These are phyloP conservation scores for Pollicipes pollicipes DNA, from an alignment of 1,140 invertebrate species.

Conservation along the genomic window DNA sequence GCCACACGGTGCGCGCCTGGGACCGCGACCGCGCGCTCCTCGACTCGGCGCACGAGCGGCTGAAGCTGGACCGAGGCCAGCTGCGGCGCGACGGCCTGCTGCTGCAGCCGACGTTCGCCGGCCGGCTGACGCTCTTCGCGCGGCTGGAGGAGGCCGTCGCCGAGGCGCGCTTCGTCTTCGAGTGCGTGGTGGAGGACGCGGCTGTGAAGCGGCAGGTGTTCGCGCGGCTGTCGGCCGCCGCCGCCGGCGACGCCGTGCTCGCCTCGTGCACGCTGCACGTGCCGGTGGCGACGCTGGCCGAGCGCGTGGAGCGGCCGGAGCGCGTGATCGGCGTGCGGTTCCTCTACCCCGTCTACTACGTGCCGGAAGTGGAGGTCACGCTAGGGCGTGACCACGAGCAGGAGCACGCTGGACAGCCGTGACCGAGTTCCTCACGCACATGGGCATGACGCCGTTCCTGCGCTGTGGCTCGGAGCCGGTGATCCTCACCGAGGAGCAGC, in stretches of 20 bases:
- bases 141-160: conserved; percentile 30
- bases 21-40: conserved; percentile 26
- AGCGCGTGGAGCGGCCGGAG: not conserved
- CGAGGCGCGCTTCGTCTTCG: conserved; percentile 31
- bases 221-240: not conserved
- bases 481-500: conserved; percentile 29
- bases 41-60: conserved; percentile 25
- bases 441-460: conserved; percentile 34
- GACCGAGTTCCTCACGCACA: conserved; percentile 25
- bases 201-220: conserved; percentile 26
- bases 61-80: conserved; percentile 28
- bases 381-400: not conserved
- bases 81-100: conserved; percentile 28
- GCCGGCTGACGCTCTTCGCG: conserved; percentile 30
- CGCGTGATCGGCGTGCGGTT: not conserved
- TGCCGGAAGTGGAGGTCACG: not conserved
- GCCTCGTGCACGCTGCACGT: not conserved
- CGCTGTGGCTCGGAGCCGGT: conserved; percentile 29
- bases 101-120: conserved; percentile 27
- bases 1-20: conserved; percentile 31
- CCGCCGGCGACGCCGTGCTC: not conserved
- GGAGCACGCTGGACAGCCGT: not conserved
- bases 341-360: not conserved
- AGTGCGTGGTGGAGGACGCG: conserved; percentile 30
- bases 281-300: not conserved